Evolutionary conservation across 2,113 vertebrate species (phyloP).

Genomic region (Hydrolagus affinis): DNA sequence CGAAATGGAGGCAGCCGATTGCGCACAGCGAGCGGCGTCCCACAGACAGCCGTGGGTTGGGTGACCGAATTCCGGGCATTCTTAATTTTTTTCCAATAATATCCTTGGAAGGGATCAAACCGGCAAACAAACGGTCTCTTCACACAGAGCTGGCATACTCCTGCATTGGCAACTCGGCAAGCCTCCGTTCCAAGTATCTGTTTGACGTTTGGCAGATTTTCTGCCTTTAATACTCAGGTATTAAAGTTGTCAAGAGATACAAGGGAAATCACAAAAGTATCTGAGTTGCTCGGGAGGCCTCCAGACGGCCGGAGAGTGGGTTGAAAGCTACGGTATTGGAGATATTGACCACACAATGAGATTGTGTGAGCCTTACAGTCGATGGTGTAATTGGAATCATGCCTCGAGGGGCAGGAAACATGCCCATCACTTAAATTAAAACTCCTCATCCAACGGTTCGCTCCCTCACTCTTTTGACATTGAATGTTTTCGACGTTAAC

Average conservation of each 20-base stretch:
- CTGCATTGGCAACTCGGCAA: background rate
- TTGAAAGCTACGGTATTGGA: slow-evolving; percentile 33
- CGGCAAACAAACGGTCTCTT: background rate
- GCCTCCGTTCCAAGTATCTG: background rate
- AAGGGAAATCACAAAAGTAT: slow-evolving; percentile 36
- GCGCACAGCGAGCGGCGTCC: too few species aligned
- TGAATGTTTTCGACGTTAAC: slow-evolving; percentile 36
- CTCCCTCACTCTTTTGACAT: slow-evolving; percentile 14
- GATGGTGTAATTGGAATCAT: slow-evolving; percentile 1
- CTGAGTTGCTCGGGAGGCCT: slow-evolving; percentile 32
- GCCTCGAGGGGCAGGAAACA: slow-evolving; percentile 19
- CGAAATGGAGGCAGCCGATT: too few species aligned
- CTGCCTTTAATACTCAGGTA: slow-evolving; percentile 38
- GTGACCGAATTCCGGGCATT: too few species aligned
- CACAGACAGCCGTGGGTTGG: too few species aligned
- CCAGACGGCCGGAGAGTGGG: slow-evolving; percentile 31
- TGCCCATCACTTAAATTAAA: slow-evolving; percentile 27
- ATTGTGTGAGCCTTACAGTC: background rate
- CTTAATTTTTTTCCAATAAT: too few species aligned
- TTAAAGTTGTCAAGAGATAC: slow-evolving; percentile 37
- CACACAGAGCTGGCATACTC: background rate
- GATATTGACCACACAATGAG: slow-evolving; percentile 35
- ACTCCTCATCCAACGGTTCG: slow-evolving; percentile 37
- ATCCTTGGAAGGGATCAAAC: too few species aligned
- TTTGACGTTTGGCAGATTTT: slow-evolving; percentile 2